phyloP scores from a whole-genome alignment of 2,797 vertebrate species.

The Xerus rutilus region DNA sequence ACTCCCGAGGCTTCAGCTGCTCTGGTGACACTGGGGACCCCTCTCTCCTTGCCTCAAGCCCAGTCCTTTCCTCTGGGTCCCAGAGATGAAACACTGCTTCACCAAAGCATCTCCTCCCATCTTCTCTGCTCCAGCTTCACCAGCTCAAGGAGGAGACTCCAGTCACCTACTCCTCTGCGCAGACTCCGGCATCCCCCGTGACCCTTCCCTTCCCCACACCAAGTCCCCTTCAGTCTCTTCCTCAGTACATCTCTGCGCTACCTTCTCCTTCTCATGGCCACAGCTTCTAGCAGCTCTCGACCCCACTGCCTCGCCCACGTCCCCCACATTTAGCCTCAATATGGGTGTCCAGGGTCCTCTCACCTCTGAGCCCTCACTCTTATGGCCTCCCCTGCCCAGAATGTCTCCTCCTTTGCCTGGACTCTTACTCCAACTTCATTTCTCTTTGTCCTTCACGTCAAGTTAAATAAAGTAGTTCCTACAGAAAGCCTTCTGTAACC shows the following conservation, averaged over 20 bases:
- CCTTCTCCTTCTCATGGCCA: not conserved
- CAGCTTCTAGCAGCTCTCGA: not conserved
- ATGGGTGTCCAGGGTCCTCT: not conserved
- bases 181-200: too few relatives aligned
- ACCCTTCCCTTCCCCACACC: not conserved
- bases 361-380: not conserved
- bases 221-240: rapidly evolving
- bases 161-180: not conserved
- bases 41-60: not conserved
- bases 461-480: not conserved
- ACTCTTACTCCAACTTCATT: not conserved
- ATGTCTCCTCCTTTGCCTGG: not conserved
- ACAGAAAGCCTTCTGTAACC: not conserved
- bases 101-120: not conserved
- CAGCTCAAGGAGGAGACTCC: not conserved
- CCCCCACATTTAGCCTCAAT: not conserved
- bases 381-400: not conserved
- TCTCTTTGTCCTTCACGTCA: not conserved
- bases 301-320: rapidly evolving
- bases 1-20: not conserved
- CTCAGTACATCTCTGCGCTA: rapidly evolving
- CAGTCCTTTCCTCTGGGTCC: not conserved
- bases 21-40: rapidly evolving
- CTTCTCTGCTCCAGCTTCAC: too few relatives aligned
- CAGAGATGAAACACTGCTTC: not conserved